These are phyloP conservation scores for Orchesellides sinensis DNA, from an alignment of 2,888 invertebrate genomes.

Conservation along the genomic window DNA sequence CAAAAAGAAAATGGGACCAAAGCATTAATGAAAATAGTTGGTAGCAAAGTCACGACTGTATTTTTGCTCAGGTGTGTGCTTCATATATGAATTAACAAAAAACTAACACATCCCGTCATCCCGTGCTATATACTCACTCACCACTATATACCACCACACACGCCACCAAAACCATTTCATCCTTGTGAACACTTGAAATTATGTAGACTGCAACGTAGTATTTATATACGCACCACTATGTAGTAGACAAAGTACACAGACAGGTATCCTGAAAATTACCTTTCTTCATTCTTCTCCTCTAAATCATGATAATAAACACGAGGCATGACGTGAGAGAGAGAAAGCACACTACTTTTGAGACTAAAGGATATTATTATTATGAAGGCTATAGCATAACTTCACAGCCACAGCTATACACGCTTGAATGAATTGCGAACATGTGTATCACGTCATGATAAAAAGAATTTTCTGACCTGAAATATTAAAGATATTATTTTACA, in stretches of 20 bases:
- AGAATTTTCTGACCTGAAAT: too few species aligned
- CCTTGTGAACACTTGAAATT: background rate
- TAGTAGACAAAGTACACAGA: background rate
- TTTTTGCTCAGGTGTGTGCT: too few species aligned
- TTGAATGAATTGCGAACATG: conserved; percentile 43
- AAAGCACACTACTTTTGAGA: background rate
- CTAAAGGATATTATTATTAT: background rate
- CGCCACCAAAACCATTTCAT: background rate
- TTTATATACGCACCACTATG: background rate
- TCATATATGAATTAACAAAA: too few species aligned
- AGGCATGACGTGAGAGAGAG: background rate
- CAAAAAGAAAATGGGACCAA: background rate
- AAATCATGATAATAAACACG: conserved; percentile 8
- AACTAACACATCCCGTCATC: too few species aligned
- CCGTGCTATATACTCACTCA: too few species aligned
- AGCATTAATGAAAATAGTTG: too few species aligned
- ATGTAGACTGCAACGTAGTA: background rate
- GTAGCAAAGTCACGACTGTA: too few species aligned
- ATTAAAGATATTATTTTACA: conserved; percentile 22
- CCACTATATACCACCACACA: background rate
- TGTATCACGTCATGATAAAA: conserved; percentile 24
- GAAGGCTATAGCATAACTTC: too few species aligned
- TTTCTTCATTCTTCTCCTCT: background rate
- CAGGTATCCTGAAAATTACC: background rate
- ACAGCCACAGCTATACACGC: conserved; percentile 26